Evolutionary conservation across 2,113 vertebrate genomes (phyloP).

Genomic region (Setophaga coronata): DNA sequence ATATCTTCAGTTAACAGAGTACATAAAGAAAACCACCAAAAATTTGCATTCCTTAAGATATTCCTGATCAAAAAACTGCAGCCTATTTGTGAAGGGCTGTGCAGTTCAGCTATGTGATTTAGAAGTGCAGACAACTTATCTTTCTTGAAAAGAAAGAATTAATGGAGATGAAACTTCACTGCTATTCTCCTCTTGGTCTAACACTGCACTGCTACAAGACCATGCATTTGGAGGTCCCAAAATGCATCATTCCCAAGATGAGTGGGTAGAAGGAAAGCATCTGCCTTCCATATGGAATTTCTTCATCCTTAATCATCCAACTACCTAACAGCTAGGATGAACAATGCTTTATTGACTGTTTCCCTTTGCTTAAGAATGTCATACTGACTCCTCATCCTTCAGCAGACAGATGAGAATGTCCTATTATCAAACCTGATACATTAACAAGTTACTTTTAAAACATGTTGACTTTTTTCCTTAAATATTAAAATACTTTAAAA

Average conservation of each 20-base stretch:
- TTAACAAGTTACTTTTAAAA: neutral
- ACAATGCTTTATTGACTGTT: slow-evolving; percentile 35
- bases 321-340: slow-evolving; percentile 14
- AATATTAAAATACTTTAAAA: neutral
- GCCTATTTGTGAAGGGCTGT: neutral
- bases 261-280: slow-evolving; percentile 17
- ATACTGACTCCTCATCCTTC: neutral
- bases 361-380: slow-evolving; percentile 9
- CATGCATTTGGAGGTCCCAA: neutral
- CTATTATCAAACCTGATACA: neutral
- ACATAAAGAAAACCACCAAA: neutral
- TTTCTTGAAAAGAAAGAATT: neutral
- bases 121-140: neutral
- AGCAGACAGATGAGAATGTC: neutral
- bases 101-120: neutral
- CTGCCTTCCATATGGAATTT: slow-evolving; percentile 24
- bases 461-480: neutral
- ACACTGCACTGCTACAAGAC: neutral
- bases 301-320: neutral
- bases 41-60: neutral
- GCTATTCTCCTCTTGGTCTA: neutral
- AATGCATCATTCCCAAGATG: neutral
- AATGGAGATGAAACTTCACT: neutral
- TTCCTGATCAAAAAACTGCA: neutral
- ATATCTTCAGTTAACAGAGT: neutral